Evolutionary conservation across 2,113 vertebrate genomes (phyloP).

Genomic region (Verasper variegatus): DNA sequence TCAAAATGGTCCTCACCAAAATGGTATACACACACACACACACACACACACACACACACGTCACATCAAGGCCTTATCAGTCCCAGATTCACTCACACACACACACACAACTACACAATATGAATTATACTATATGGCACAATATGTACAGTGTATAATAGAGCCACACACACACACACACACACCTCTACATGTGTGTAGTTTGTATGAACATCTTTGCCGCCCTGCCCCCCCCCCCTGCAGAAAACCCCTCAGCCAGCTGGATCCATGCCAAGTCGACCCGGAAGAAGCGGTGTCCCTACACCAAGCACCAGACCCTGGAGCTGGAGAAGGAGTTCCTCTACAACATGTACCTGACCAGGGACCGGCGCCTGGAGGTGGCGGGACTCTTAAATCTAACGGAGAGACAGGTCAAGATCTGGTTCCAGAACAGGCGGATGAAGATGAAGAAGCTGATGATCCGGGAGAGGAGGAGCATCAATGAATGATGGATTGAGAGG

Average conservation of each 20-base stretch:
- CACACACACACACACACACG: neutral
- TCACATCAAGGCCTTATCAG: neutral
- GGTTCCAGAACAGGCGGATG: constrained; percentile 82
- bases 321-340: constrained; percentile 83
- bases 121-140: too few species aligned
- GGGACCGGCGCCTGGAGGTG: constrained; percentile 79
- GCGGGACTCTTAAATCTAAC: constrained; percentile 77
- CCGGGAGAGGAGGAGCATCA: constrained; percentile 72
- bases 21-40: too few species aligned
- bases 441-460: constrained; percentile 83
- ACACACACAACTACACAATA: too few species aligned
- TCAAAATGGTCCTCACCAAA: too few species aligned
- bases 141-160: too few species aligned
- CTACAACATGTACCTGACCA: constrained; percentile 81
- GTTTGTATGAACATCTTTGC: too few species aligned
- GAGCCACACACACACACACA: too few species aligned
- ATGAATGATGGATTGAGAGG: constrained; percentile 58
- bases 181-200: too few species aligned
- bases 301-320: constrained; percentile 80
- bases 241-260: constrained; percentile 74
- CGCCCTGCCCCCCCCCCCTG: neutral
- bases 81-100: too few species aligned
- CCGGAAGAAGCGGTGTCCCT: constrained; percentile 77
- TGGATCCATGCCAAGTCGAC: constrained; percentile 80
- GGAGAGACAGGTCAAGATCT: constrained; percentile 81